Conservation (phyloP, 1,140 invertebrate genomes). For the Dreissena rostriformis region DNA sequence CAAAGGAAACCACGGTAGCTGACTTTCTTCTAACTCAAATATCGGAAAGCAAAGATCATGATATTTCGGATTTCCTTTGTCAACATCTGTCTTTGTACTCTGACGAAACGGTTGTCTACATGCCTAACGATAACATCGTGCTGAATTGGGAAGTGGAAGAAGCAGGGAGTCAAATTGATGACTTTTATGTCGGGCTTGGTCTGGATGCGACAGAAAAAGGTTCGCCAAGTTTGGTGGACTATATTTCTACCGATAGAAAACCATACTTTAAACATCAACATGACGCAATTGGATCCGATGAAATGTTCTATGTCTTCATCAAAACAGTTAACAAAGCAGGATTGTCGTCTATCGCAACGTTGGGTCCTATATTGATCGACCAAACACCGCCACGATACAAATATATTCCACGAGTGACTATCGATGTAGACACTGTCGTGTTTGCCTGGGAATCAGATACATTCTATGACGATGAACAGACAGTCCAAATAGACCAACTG, state of each 20-base stretch:
- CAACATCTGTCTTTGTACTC: neutral
- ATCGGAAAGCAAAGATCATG: neutral
- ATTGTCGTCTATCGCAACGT: constrained; percentile 19
- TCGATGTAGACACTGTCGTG: constrained; percentile 26
- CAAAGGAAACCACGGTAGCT: constrained; percentile 11
- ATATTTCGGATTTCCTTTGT: constrained; percentile 2
- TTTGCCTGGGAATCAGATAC: constrained; percentile 52
- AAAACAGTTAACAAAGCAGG: constrained; percentile 63
- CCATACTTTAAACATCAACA: constrained; percentile 36
- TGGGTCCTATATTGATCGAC: constrained; percentile 68
- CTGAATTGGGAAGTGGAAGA: constrained; percentile 46
- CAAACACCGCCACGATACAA: constrained; percentile 59
- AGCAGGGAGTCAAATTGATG: constrained; percentile 56
- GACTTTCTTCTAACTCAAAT: neutral
- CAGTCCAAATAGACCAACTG: neutral
- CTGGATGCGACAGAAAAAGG: neutral
- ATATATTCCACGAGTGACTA: neutral
- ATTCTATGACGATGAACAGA: constrained; percentile 60
- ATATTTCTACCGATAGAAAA: constrained; percentile 17
- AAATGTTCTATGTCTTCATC: constrained; percentile 62
- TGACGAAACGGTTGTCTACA: constrained; percentile 17
- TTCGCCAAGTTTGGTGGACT: constrained; percentile 47
- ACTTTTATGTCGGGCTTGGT: constrained; percentile 55
- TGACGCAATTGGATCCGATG: constrained; percentile 50
- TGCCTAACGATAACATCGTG: constrained; percentile 55